Evolutionary conservation across 2,113 vertebrate genomes (phyloP).

Genomic region (Hippocampus abdominalis): DNA sequence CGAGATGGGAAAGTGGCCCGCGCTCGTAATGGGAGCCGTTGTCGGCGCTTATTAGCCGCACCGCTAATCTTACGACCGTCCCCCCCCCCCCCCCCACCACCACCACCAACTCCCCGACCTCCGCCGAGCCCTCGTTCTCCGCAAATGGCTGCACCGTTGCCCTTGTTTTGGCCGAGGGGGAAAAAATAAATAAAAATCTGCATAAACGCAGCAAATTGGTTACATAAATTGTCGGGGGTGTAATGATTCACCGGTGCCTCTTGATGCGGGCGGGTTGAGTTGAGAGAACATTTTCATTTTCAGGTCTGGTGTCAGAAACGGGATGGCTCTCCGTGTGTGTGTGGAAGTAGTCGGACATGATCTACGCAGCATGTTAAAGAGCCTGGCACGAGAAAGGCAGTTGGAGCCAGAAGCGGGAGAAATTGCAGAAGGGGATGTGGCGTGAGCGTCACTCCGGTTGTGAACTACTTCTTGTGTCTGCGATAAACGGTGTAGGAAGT

Average conservation of each 20-base stretch:
- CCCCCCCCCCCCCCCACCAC: not conserved
- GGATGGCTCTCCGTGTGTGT: not conserved
- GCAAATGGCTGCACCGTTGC: not conserved
- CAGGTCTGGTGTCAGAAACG: not conserved
- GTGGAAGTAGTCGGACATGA: not conserved
- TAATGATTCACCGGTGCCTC: not conserved
- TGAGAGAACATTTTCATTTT: not conserved
- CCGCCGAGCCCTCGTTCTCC: not conserved
- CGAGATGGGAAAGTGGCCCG: constrained; percentile 16
- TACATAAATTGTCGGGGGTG: not conserved
- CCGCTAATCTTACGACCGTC: constrained; percentile 20
- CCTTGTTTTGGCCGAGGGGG: not conserved
- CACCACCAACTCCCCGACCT: not conserved
- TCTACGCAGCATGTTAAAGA: not conserved
- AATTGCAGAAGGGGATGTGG: no score
- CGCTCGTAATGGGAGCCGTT: constrained; percentile 27
- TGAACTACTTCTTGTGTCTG: no score
- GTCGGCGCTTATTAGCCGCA: constrained; percentile 25
- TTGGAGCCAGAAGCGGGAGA: no score
- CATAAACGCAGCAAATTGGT: not conserved
- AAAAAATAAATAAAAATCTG: not conserved
- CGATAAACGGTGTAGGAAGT: no score
- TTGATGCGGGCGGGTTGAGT: not conserved
- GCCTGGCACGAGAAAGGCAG: no score
- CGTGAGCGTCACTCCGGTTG: no score